Conservation (phyloP, 2,797 vertebrate species). For the Centroberyx gerrardi region DNA sequence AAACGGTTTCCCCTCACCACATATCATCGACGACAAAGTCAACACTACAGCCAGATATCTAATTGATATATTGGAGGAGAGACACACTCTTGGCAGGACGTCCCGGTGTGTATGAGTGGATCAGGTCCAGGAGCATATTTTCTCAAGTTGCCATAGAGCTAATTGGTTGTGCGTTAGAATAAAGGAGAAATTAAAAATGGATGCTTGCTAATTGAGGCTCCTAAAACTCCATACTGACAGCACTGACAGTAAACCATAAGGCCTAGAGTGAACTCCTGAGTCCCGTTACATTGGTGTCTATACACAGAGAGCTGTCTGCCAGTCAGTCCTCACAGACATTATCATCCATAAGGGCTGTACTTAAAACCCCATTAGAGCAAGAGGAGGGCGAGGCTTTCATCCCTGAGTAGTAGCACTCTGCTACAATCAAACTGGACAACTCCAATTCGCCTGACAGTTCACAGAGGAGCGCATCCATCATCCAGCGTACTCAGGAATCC, state of each 20-base stretch:
- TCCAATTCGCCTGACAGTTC: constrained; percentile 69
- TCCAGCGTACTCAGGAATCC: constrained; percentile 59
- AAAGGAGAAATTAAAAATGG: constrained; percentile 75
- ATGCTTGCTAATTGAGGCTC: constrained; percentile 79
- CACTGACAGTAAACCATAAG: constrained; percentile 67
- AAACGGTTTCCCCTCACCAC: constrained; percentile 72
- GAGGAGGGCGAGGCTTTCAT: constrained; percentile 76
- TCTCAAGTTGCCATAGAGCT: constrained; percentile 58
- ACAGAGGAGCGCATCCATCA: constrained; percentile 71
- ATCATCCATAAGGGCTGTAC: constrained; percentile 78
- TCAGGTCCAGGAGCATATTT: constrained; percentile 54
- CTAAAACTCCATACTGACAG: constrained; percentile 65
- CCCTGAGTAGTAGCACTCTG: constrained; percentile 78
- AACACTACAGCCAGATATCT: constrained; percentile 37
- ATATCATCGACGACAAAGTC: constrained; percentile 54
- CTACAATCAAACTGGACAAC: constrained; percentile 77
- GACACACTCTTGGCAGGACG: constrained; percentile 38
- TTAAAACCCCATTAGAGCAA: constrained; percentile 83
- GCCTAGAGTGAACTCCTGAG: constrained; percentile 54
- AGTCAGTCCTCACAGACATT: constrained; percentile 75
- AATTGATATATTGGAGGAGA: constrained; percentile 32
- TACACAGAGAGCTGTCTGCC: constrained; percentile 57
- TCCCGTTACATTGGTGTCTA: constrained; percentile 61
- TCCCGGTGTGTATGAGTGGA: constrained; percentile 27
- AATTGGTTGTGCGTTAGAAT: constrained; percentile 66